Percentiles rank a stretch among this genome's conserved stretches.
These are phyloP conservation scores for Phenganax stokvisi DNA, from an alignment of 92 coral and sea anemone species.

Conservation along the genomic window DNA sequence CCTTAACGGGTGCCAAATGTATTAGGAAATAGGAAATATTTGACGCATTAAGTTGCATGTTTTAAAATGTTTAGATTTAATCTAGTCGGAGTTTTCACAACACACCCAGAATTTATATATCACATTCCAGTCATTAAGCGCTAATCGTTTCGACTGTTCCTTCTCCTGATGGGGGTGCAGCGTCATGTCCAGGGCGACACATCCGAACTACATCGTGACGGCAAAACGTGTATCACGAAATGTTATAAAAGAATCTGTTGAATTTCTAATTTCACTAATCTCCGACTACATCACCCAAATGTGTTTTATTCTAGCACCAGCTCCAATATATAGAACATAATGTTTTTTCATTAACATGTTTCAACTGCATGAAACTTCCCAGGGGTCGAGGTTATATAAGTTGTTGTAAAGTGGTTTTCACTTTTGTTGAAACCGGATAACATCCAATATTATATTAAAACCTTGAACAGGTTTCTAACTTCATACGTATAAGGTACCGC, in stretches of 20 bases:
- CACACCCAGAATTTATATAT: constrained; percentile 38
- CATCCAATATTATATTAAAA: too few species aligned
- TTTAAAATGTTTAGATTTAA: constrained; percentile 30
- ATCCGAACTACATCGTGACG: constrained; percentile 27
- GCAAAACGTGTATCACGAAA: not conserved
- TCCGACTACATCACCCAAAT: not conserved
- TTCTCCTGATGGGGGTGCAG: constrained; percentile 34
- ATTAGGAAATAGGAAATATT: not conserved
- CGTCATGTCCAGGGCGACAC: constrained; percentile 29
- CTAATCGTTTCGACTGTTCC: constrained; percentile 44
- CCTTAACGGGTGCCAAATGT: constrained; percentile 17
- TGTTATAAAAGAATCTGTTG: not conserved
- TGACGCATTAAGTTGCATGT: constrained; percentile 8
- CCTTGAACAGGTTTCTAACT: too few species aligned
- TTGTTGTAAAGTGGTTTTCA: too few species aligned
- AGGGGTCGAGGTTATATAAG: too few species aligned
- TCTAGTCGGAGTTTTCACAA: constrained; percentile 31
- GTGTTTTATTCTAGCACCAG: too few species aligned
- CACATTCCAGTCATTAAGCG: constrained; percentile 43
- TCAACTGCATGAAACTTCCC: too few species aligned
- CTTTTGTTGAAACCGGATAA: too few species aligned
- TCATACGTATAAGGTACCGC: too few species aligned
- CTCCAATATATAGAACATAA: too few species aligned
- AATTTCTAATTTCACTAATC: not conserved
- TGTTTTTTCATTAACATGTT: too few species aligned